These are phyloP conservation scores for Sitobion miscanthi DNA, from an alignment of 1,140 invertebrate genomes.

Conservation along the genomic window DNA sequence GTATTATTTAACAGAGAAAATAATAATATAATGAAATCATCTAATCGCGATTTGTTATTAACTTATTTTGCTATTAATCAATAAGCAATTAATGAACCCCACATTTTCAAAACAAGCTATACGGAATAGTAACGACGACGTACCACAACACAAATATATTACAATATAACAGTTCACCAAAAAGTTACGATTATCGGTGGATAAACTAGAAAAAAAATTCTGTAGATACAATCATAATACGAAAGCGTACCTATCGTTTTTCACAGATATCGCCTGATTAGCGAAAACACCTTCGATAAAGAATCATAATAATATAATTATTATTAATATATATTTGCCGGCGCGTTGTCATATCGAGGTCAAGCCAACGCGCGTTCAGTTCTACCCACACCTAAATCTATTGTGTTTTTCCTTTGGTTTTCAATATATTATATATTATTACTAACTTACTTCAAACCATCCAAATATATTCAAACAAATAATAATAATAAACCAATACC, in stretches of 20 bases:
- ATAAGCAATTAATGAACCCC: too few species aligned
- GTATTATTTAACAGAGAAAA: not conserved
- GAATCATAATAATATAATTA: not conserved
- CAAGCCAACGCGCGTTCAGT: slow-evolving; percentile 30
- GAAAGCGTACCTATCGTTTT: not conserved
- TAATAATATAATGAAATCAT: not conserved
- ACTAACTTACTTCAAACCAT: slow-evolving; percentile 14
- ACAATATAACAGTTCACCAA: too few species aligned
- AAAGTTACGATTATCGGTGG: not conserved
- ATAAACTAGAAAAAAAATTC: not conserved
- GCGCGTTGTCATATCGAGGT: not conserved
- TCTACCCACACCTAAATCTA: not conserved
- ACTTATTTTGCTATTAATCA: too few species aligned
- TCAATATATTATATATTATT: not conserved
- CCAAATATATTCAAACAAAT: not conserved
- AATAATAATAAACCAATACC: not conserved
- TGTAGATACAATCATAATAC: not conserved
- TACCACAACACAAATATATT: not conserved
- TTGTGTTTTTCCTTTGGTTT: not conserved
- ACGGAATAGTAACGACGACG: not conserved
- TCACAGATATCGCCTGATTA: too few species aligned
- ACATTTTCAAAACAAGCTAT: not conserved
- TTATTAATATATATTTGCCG: not conserved
- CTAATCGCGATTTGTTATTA: not conserved
- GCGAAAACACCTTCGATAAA: slow-evolving; percentile 21